Evolutionary conservation across 2,888 invertebrate genomes (phyloP).

Genomic region (Celastrina argiolus): DNA sequence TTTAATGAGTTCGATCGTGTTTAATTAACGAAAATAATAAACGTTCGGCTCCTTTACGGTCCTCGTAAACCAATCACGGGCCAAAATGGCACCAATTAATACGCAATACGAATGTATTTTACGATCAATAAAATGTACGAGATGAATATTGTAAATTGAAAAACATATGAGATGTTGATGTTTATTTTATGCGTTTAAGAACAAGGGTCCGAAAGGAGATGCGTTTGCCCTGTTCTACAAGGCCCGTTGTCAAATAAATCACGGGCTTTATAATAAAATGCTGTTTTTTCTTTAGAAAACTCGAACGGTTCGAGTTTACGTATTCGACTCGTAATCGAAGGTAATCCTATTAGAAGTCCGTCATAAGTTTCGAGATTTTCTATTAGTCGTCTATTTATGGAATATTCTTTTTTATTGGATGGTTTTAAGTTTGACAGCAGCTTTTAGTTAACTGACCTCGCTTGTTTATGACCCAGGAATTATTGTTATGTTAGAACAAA

Average conservation of each 20-base stretch:
- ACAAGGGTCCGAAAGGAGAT: constrained; percentile 60
- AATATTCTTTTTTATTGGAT: background rate
- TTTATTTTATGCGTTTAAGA: constrained; percentile 57
- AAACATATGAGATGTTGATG: constrained; percentile 41
- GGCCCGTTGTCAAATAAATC: constrained; percentile 67
- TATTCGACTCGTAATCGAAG: background rate
- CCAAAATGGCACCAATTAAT: constrained; percentile 36
- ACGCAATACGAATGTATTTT: constrained; percentile 35
- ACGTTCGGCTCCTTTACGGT: constrained; percentile 26
- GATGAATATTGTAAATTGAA: constrained; percentile 35
- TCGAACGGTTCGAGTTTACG: background rate
- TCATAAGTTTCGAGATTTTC: constrained; percentile 5
- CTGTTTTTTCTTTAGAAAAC: constrained; percentile 48
- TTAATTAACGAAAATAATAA: constrained; percentile 27
- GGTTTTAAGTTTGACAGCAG: background rate
- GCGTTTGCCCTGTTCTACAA: constrained; percentile 63
- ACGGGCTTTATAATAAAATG: constrained; percentile 59
- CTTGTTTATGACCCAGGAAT: background rate
- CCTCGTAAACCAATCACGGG: constrained; percentile 26
- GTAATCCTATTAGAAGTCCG: background rate
- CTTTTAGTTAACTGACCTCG: background rate
- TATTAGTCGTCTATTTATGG: background rate
- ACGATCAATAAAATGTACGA: constrained; percentile 37
- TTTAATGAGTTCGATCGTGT: constrained; percentile 22
- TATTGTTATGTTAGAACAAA: background rate